phyloP scores from a whole-genome alignment of 2,113 vertebrate genomes.

The Globicephala melas region DNA sequence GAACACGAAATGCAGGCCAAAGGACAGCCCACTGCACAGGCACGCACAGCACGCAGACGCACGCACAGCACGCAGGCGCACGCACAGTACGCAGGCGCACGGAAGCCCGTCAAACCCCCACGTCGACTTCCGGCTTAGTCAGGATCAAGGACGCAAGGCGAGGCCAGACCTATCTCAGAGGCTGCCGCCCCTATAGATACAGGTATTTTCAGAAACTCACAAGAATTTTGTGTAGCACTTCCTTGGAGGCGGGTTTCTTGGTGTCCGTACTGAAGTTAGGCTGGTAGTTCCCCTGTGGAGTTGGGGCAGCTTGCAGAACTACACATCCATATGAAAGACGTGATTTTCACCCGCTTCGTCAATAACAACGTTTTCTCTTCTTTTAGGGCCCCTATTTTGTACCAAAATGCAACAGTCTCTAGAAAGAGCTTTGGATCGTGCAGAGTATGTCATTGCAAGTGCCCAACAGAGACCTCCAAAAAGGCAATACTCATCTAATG shows the following conservation, averaged over 20 bases:
- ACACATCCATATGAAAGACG: background rate
- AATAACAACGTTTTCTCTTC: slow-evolving; percentile 4
- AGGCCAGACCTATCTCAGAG: background rate
- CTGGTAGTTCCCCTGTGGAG: background rate
- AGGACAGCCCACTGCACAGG: background rate
- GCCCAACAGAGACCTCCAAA: slow-evolving; percentile 90
- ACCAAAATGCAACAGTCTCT: slow-evolving; percentile 87
- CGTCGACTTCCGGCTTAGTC: background rate
- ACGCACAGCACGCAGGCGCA: no score
- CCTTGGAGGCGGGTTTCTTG: background rate
- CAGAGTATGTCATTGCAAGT: slow-evolving; percentile 92
- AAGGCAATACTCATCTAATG: slow-evolving; percentile 84
- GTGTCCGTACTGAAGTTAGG: background rate
- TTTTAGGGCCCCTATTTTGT: background rate
- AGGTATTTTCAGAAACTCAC: background rate
- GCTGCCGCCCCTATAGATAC: background rate
- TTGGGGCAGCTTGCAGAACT: background rate
- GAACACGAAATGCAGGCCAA: background rate
- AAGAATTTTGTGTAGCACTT: background rate
- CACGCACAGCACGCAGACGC: no score
- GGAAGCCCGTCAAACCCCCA: background rate
- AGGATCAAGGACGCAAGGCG: background rate
- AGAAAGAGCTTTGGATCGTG: slow-evolving; percentile 92
- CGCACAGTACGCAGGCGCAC: background rate
- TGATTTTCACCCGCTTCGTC: background rate